Conservation (phyloP, 2,797 vertebrate genomes). For the Pagetopsis macropterus region DNA sequence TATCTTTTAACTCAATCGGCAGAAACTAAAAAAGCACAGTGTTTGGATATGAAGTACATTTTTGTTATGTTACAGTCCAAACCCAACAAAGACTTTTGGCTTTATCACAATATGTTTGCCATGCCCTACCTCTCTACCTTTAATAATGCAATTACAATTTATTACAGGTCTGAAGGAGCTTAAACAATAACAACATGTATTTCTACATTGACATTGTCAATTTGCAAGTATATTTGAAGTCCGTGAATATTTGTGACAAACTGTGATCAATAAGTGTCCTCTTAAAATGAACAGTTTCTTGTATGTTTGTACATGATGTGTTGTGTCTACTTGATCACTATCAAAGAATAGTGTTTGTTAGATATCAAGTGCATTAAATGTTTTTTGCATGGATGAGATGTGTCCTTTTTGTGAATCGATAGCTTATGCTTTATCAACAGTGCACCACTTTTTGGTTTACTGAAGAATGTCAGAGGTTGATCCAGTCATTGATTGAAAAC, state of each 20-base stretch:
- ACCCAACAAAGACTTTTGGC: constrained; percentile 15
- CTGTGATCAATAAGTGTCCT: constrained; percentile 63
- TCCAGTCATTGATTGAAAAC: background rate
- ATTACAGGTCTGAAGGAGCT: constrained; percentile 35
- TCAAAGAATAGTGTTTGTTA: constrained; percentile 61
- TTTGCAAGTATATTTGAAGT: constrained; percentile 29
- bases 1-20: constrained; percentile 8
- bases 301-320: constrained; percentile 68
- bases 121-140: constrained; percentile 42
- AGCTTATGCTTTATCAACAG: background rate
- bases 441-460: background rate
- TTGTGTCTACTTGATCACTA: constrained; percentile 46
- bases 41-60: constrained; percentile 16
- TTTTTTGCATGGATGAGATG: constrained; percentile 66
- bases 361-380: constrained; percentile 65
- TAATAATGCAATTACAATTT: constrained; percentile 17
- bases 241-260: constrained; percentile 36
- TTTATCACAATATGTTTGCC: constrained; percentile 35
- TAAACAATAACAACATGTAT: constrained; percentile 6
- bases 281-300: constrained; percentile 49
- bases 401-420: constrained; percentile 20
- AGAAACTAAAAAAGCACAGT: constrained; percentile 12
- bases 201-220: constrained; percentile 26
- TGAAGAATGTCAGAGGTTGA: background rate
- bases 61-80: constrained; percentile 28